These are phyloP conservation scores for Drosophila niveifrons DNA, from an alignment of 2,888 invertebrate genomes.

Conservation along the genomic window DNA sequence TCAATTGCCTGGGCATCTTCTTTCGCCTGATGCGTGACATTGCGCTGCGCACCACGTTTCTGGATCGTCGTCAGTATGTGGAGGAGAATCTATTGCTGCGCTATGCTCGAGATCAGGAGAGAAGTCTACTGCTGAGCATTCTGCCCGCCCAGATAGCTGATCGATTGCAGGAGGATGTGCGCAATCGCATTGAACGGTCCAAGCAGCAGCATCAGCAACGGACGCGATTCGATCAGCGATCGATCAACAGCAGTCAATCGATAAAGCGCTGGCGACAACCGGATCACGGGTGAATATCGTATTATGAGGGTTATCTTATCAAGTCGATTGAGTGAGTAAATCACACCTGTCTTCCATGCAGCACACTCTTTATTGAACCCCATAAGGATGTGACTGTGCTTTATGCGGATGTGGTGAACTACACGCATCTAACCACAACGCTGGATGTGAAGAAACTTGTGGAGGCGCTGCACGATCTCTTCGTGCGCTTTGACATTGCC, in stretches of 20 bases:
- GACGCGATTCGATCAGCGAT: constrained; percentile 40
- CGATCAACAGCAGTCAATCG: constrained; percentile 56
- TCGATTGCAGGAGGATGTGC: constrained; percentile 87
- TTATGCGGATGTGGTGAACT: constrained; percentile 97
- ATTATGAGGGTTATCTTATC: too few relatives aligned
- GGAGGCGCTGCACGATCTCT: constrained; percentile 95
- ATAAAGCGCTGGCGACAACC: constrained; percentile 83
- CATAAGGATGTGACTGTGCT: constrained; percentile 95
- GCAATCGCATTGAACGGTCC: constrained; percentile 87
- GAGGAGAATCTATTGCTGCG: constrained; percentile 93
- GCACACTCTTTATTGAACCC: constrained; percentile 94
- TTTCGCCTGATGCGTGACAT: constrained; percentile 95
- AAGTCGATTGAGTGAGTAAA: too few relatives aligned
- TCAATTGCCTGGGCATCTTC: constrained; percentile 94
- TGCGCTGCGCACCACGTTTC: constrained; percentile 93
- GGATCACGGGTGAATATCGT: constrained; percentile 78
- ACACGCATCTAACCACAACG: constrained; percentile 91
- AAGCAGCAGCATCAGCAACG: constrained; percentile 82
- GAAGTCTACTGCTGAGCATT: constrained; percentile 93
- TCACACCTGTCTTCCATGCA: constrained; percentile 79
- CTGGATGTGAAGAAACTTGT: constrained; percentile 93
- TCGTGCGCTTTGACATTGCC: constrained; percentile 95
- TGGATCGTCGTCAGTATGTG: constrained; percentile 94
- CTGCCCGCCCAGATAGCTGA: constrained; percentile 94
- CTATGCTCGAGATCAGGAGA: constrained; percentile 95